Evolutionary conservation across 2,797 vertebrate genomes (phyloP).

Genomic region (Amphiprion clarkii): DNA sequence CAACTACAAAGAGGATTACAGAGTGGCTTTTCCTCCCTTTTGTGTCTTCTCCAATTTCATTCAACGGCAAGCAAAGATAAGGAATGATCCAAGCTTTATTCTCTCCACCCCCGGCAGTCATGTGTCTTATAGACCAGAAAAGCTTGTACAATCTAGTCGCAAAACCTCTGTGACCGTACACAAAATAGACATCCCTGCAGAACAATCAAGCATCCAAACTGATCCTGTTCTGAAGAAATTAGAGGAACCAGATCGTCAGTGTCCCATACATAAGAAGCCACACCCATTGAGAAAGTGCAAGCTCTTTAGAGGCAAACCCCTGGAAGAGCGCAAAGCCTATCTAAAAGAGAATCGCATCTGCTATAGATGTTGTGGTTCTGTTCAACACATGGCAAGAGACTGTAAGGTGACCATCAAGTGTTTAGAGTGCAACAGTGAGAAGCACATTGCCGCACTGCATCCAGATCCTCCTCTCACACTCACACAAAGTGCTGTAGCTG

Average conservation of each 20-base stretch:
- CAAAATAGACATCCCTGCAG: background rate
- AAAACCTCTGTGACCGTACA: background rate
- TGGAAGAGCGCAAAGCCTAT: conserved; percentile 10
- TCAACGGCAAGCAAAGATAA: conserved; percentile 10
- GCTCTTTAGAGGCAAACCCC: conserved; percentile 16
- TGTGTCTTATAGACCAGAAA: background rate
- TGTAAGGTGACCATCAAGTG: too few species aligned
- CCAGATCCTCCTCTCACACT: too few species aligned
- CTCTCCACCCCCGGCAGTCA: background rate
- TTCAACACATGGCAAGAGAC: too few species aligned
- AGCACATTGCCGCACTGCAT: too few species aligned
- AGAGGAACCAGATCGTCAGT: background rate
- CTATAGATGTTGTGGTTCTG: conserved; percentile 21
- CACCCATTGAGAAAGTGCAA: conserved; percentile 36
- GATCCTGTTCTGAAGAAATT: background rate
- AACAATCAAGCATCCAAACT: background rate
- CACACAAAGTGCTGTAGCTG: too few species aligned
- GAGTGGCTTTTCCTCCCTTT: conserved; percentile 2
- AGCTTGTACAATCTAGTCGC: background rate
- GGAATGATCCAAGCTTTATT: conserved; percentile 24
- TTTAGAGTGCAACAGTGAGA: too few species aligned
- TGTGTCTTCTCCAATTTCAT: background rate
- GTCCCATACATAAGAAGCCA: conserved; percentile 28
- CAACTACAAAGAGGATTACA: background rate
- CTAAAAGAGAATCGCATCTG: conserved; percentile 31